Base-by-base conservation (phyloP, 2,113 vertebrate species). In the Anas platyrhynchos region DNA sequence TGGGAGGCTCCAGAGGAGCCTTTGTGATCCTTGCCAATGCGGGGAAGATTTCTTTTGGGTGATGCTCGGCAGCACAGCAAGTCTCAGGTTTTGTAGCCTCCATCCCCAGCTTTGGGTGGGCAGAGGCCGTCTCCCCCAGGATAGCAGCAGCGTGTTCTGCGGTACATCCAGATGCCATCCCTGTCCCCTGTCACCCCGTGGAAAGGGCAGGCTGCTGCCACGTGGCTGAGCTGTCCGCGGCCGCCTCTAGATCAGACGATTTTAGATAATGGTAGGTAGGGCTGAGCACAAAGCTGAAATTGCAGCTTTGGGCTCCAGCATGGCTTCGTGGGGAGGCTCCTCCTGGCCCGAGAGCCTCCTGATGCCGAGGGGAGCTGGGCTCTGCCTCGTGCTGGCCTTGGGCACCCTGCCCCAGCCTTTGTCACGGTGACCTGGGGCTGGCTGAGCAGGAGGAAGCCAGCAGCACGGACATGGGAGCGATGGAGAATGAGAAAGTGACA, bases 361-460 rank as follows among this genome's bases (percentile, higher is more conserved):
- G 46, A 22, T 48, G 46, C 46, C 46, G 17, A 21, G 31, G 44
- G 43, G 20, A 54, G 32, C 41, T 74, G 61, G 31, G 43, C 65
- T 46, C 41, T 67, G 41, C 20, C 43, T 29, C 29, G 23, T 16
- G 43, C 31, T 46, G 31, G 62, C 38, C 26, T 21, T 2, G 1
- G 46, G 54, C 26, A 50, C 1, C 0, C n/a, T 59, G 52, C 32
- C 21, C 17, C 43, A 79, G 54, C 17, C 31, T 38, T 63, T 41
- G 7, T 46, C 13, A 4, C 0, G 0, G 23, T 58, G 68, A 76
- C 59, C 11, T 83, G 0, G 76, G 59, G 50, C 55, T 75, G 1
- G 0, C 3, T 80, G 58, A 72, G 91, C 61, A 85, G 91, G 48
- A 89, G 36, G 75, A 88, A 90, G 84, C 87, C n/a, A 66, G 44